Evolutionary conservation across 2,113 vertebrate genomes (phyloP).

Genomic region (Rhinopomastus cyanomelas): DNA sequence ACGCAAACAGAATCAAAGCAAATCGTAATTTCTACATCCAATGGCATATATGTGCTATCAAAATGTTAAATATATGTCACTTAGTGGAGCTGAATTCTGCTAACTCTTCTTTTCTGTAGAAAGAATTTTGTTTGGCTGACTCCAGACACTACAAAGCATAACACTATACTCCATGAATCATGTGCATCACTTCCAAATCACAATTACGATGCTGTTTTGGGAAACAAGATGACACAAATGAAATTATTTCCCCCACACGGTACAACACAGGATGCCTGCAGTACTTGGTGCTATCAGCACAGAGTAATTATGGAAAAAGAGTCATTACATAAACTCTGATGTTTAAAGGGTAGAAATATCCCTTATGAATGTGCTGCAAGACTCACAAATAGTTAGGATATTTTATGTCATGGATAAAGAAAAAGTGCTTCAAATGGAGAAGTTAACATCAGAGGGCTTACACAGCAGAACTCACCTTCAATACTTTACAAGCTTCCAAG

Average conservation of each 20-base stretch:
- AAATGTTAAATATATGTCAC: neutral
- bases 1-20: neutral
- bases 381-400: neutral
- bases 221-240: neutral
- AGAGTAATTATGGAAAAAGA: neutral
- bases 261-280: neutral
- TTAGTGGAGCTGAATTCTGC: neutral
- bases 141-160: neutral
- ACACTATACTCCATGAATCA: neutral
- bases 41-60: neutral
- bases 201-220: neutral
- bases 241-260: neutral
- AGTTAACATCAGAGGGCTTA: neutral
- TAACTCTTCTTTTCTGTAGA: neutral
- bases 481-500: neutral
- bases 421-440: neutral
- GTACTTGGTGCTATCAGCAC: rapidly evolving
- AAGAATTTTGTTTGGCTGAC: neutral
- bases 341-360: neutral
- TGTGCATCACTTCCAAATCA: neutral
- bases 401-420: neutral
- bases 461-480: neutral
- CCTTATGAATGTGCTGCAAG: neutral
- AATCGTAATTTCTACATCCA: neutral
- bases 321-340: neutral